Conservation (phyloP, 1,140 invertebrate genomes). For the Himalopsyche phryganea region DNA sequence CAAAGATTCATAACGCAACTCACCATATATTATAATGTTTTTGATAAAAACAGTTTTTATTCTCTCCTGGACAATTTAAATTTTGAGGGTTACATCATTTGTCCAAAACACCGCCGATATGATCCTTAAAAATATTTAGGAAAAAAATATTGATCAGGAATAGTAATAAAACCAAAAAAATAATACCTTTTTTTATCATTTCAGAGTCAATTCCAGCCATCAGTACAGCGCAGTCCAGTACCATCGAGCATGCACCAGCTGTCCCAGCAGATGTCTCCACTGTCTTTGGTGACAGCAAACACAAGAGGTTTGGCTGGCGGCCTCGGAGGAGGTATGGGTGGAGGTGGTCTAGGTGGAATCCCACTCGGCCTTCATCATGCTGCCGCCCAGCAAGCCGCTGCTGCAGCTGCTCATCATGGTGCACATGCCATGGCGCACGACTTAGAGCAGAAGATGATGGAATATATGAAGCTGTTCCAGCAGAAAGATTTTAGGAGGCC, state of each 20-base stretch:
- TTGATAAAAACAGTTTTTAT: too few species aligned
- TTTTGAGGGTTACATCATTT: too few species aligned
- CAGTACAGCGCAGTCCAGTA: conserved; percentile 56
- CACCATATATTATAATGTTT: too few species aligned
- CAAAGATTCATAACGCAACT: too few species aligned
- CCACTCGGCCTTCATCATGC: conserved; percentile 58
- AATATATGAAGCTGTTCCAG: conserved; percentile 70
- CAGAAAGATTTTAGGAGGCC: conserved; percentile 46
- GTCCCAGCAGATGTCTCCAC: conserved; percentile 72
- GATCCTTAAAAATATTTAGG: too few species aligned
- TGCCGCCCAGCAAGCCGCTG: conserved; percentile 46
- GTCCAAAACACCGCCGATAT: too few species aligned
- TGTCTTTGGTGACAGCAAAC: conserved; percentile 65
- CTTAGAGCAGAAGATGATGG: conserved; percentile 71
- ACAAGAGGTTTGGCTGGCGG: conserved; percentile 38
- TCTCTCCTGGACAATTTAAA: too few species aligned
- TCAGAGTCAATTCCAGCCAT: conserved; percentile 40
- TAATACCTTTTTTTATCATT: too few species aligned
- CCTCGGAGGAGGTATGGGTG: conserved; percentile 45
- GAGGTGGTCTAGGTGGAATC: conserved; percentile 47
- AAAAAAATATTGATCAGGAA: too few species aligned
- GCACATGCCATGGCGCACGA: conserved; percentile 62
- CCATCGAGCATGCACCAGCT: conserved; percentile 64
- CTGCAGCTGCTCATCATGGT: conserved; percentile 42
- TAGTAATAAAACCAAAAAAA: too few species aligned